A percentile compares a stretch with the other conserved stretches of the same genome.
phyloP scores from a whole-genome alignment of 2,888 invertebrate genomes.

The Drosophila robusta region DNA sequence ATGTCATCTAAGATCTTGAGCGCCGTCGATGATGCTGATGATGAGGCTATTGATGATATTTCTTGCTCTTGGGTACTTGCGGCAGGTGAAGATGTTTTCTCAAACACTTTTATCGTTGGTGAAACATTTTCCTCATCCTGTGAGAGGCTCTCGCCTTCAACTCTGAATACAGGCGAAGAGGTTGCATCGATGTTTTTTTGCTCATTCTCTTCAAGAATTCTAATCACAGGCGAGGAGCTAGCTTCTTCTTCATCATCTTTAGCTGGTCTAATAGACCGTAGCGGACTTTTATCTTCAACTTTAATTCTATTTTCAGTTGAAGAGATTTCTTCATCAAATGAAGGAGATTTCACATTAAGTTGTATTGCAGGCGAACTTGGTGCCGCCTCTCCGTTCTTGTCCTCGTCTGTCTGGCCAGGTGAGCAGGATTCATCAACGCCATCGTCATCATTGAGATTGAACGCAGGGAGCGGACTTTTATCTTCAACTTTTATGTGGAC shows the following conservation, averaged over 20 bases:
- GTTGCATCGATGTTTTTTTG: constrained; percentile 1
- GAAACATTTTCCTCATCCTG: constrained; percentile 23
- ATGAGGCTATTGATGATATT: background rate
- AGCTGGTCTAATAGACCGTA: background rate
- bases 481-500: constrained; percentile 4
- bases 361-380: background rate
- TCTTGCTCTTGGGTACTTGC: background rate
- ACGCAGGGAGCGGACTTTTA: background rate
- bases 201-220: constrained; percentile 3
- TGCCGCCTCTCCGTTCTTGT: constrained; percentile 8
- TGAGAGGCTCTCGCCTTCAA: constrained; percentile 15
- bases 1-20: constrained; percentile 12
- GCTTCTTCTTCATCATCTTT: constrained; percentile 17
- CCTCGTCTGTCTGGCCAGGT: background rate
- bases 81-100: background rate
- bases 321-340: background rate
- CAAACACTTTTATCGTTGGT: background rate
- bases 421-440: background rate
- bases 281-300: constrained; percentile 11
- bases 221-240: constrained; percentile 14
- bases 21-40: constrained; percentile 11
- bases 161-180: constrained; percentile 2
- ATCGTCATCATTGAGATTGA: constrained; percentile 1
- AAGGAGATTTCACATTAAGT: background rate
- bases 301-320: background rate